Conservation (phyloP, 2,797 vertebrate species). For the Microctenopoma steveboyesi region DNA sequence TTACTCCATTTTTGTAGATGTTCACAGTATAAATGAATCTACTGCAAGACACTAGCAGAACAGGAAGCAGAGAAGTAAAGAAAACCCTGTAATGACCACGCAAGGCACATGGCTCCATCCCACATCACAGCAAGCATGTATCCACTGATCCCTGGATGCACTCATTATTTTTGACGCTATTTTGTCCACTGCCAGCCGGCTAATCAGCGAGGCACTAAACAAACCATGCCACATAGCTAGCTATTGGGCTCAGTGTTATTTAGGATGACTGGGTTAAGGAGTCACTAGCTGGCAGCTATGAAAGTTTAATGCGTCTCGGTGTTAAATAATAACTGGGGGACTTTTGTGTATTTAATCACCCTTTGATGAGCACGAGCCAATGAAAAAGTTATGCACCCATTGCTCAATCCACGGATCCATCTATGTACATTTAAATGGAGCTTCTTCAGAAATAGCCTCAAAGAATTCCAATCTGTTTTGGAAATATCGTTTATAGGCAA, state of each 20-base stretch:
- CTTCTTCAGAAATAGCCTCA: conserved; percentile 56
- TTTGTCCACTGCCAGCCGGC: conserved; percentile 40
- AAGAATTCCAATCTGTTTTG: conserved; percentile 42
- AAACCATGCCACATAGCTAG: conserved; percentile 20
- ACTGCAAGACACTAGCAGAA: background rate
- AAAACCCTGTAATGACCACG: conserved; percentile 16
- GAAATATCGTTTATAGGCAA: conserved; percentile 16
- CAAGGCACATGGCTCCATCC: conserved; percentile 22
- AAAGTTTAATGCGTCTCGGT: conserved; percentile 61
- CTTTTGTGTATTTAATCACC: conserved; percentile 60
- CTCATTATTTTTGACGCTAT: conserved; percentile 63
- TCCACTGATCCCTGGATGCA: conserved; percentile 30
- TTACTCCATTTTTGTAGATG: background rate
- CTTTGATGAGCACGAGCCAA: conserved; percentile 67
- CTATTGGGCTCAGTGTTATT: conserved; percentile 40
- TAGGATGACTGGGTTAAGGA: conserved; percentile 53
- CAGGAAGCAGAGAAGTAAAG: conserved; percentile 1
- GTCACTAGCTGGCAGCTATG: conserved; percentile 55
- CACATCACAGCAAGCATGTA: conserved; percentile 37
- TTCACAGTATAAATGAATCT: background rate
- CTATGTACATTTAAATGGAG: conserved; percentile 51
- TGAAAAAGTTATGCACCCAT: conserved; percentile 40
- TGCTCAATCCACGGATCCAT: conserved; percentile 31
- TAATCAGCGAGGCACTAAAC: conserved; percentile 53
- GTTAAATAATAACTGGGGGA: conserved; percentile 57